A percentile compares a stretch with the other conserved stretches of the same genome.
Evolutionary conservation across 2,888 invertebrate species (phyloP).

Genomic region (Acleris laterana): DNA sequence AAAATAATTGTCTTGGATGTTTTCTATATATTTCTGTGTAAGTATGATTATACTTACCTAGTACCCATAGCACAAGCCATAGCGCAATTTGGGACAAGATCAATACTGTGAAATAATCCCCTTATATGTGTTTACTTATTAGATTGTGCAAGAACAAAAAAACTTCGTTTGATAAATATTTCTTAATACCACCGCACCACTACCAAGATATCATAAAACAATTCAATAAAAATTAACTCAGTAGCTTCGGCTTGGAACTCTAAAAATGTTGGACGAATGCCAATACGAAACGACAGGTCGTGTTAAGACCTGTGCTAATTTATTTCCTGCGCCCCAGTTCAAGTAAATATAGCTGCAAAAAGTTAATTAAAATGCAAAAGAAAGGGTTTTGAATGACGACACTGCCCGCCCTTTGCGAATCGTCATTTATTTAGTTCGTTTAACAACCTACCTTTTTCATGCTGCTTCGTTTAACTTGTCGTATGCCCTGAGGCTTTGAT

Average conservation of each 20-base stretch:
- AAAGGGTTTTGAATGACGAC: constrained; percentile 72
- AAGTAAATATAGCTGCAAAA: constrained; percentile 53
- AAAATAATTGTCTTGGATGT: no score
- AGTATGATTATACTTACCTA: no score
- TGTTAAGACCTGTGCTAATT: constrained; percentile 37
- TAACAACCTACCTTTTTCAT: constrained; percentile 64
- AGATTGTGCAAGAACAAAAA: no score
- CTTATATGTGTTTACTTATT: no score
- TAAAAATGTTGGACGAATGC: constrained; percentile 31
- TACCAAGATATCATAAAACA: constrained; percentile 9
- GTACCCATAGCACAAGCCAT: no score
- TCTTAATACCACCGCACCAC: background rate
- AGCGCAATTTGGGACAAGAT: no score
- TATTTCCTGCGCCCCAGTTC: constrained; percentile 38
- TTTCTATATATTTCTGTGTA: no score
- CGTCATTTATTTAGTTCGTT: constrained; percentile 68
- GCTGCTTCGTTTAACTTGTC: constrained; percentile 57
- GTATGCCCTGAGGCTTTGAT: constrained; percentile 42
- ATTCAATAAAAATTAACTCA: constrained; percentile 10
- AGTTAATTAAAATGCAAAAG: constrained; percentile 74
- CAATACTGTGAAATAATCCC: no score
- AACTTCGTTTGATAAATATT: background rate
- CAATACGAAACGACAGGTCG: constrained; percentile 29
- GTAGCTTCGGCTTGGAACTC: constrained; percentile 13
- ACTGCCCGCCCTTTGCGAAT: constrained; percentile 67